These are phyloP conservation scores for Geophilus truncorum DNA, from an alignment of 2,888 invertebrate genomes.

Conservation along the genomic window DNA sequence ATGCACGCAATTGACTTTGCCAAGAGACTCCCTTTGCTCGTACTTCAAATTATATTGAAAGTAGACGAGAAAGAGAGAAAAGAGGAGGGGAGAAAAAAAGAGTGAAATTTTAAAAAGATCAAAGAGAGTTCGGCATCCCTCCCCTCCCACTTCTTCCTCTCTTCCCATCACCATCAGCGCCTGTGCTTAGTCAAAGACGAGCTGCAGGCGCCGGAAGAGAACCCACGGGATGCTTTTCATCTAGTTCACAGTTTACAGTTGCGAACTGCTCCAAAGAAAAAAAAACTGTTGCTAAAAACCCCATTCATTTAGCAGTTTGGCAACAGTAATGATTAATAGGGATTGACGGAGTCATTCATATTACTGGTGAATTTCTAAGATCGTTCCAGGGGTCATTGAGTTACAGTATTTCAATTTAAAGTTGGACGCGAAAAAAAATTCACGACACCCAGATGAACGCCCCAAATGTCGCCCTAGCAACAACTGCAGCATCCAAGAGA, in stretches of 20 bases:
- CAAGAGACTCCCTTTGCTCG: neutral
- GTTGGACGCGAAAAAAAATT: too few species aligned
- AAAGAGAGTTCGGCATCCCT: neutral
- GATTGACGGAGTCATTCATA: too few species aligned
- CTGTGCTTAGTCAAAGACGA: neutral
- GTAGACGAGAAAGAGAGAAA: neutral
- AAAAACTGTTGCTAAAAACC: too few species aligned
- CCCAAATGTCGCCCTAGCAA: too few species aligned
- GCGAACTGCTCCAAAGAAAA: too few species aligned
- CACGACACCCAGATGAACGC: too few species aligned
- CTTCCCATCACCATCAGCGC: neutral
- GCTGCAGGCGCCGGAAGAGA: constrained; percentile 4
- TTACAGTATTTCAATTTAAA: too few species aligned
- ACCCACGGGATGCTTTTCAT: constrained; percentile 10
- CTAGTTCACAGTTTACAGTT: neutral
- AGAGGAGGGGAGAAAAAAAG: neutral
- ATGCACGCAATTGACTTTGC: constrained; percentile 4
- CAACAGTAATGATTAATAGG: too few species aligned
- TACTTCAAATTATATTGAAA: constrained; percentile 4
- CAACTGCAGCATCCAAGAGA: too few species aligned
- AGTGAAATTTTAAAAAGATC: constrained; percentile 2
- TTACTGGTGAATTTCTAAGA: too few species aligned
- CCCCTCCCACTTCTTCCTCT: neutral
- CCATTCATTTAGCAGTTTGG: too few species aligned
- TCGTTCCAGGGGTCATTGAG: too few species aligned